Evolutionary conservation across 2,888 invertebrate species (phyloP), one percentile per base, ranked within the genome.

Genomic region (Artemia sinica): DNA sequence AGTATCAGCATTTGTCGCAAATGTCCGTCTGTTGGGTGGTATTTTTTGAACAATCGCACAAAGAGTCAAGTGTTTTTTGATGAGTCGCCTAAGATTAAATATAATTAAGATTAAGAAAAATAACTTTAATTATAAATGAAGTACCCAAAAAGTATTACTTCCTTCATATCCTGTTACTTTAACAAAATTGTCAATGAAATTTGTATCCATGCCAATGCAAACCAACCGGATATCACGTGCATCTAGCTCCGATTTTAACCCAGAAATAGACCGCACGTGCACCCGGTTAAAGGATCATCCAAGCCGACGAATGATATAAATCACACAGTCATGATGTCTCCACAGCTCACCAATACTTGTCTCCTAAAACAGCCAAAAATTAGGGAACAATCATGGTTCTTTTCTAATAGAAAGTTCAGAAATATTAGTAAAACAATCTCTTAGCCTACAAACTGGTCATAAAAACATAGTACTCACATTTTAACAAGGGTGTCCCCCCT

Each of bases 261-360:
- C 63, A 28, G 63, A n/a, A 58, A 58, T 58, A 28, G 63, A n/a
- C 63, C 28, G 63, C 63, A 58, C 63, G 14, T 58, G 63, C 14
- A 58, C 63, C 63, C 63, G 63, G 63, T 58, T 58, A 28, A 58
- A 58, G 63, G 63, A 58, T 58, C 63, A 58, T 58, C 63, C 63
- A 8, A 58, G 63, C 63, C 63, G 63, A n/a, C 63, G 63, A 58
- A 58, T 58, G 9, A 58, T 10, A 28, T 58, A 58, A 28, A 58
- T 58, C 9, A 58, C 63, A 58, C 63, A 58, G 63, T 58, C 63
- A 28, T 28, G n/a, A 28, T 58, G 9, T 58, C 63, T 58, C 63
- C 63, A 58, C 28, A 18, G 14, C 14, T 58, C 63, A 18, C 28
- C 63, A n/a, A 58, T 18, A 18, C 14, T 58, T 10, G 63, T 58